Evolutionary conservation across 2,888 invertebrate genomes (phyloP).

Genomic region (Callimorpha dominula): DNA sequence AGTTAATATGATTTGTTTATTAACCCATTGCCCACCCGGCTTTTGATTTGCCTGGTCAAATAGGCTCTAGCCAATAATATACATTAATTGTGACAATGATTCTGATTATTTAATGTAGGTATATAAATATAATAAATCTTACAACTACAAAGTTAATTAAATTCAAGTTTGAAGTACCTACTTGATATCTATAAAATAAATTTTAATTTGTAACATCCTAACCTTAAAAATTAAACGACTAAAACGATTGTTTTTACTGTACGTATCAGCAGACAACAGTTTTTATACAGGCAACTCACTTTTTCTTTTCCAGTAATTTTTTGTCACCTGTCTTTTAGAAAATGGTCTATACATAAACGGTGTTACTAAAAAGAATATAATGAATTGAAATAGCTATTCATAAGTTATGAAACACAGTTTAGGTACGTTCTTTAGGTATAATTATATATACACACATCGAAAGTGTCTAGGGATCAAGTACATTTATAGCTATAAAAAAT

Average conservation of each 20-base stretch:
- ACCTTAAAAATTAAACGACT: not conserved
- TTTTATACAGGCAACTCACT: not conserved
- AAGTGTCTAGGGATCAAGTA: no score
- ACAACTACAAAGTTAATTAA: not conserved
- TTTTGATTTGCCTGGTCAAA: not conserved
- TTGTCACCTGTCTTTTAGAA: no score
- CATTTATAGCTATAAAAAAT: no score
- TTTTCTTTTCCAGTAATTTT: not conserved
- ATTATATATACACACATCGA: no score
- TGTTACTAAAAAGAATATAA: no score
- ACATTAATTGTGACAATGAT: not conserved
- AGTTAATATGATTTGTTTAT: constrained; percentile 7
- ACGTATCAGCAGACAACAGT: not conserved
- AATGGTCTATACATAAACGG: no score
- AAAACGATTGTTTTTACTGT: not conserved
- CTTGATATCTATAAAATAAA: not conserved
- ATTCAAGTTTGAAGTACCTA: not conserved
- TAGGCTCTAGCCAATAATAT: not conserved
- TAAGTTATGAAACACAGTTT: no score
- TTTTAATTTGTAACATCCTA: not conserved
- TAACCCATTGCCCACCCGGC: constrained; percentile 8
- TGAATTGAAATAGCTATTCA: no score
- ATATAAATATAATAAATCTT: not conserved
- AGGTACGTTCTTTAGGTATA: no score
- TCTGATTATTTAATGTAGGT: not conserved